phyloP scores from a whole-genome alignment of 2,797 vertebrate species.

The Darevskia mixta region DNA sequence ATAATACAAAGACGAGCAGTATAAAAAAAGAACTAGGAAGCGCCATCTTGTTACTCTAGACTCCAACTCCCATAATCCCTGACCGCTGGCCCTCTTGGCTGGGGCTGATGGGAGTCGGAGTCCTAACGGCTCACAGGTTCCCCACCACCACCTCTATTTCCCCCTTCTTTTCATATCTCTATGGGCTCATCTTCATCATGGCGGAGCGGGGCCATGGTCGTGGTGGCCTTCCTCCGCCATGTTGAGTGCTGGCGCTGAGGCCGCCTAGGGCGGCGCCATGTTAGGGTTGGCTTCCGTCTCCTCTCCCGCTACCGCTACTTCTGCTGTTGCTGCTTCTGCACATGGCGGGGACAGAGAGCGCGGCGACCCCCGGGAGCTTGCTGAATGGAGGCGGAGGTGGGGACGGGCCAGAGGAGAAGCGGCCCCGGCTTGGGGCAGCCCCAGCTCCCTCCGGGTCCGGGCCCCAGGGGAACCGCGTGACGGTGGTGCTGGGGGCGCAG shows the following conservation, averaged over 20 bases:
- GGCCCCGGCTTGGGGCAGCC: conserved; percentile 53
- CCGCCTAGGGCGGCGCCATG: background rate
- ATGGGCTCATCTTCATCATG: background rate
- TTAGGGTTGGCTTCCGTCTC: background rate
- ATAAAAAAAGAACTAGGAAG: background rate
- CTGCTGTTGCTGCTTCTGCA: background rate
- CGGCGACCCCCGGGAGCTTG: background rate
- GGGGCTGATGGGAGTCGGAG: background rate
- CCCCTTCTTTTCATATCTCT: background rate
- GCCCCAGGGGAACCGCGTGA: conserved; percentile 82
- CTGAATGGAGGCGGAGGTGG: conserved; percentile 71
- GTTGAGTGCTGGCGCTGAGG: background rate
- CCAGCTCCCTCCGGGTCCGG: conserved; percentile 46
- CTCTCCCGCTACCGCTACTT: too few species aligned
- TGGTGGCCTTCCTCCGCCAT: background rate
- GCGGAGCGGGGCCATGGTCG: too few species aligned
- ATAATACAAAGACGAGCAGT: background rate
- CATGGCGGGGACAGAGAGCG: conserved; percentile 77
- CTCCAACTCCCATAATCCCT: background rate
- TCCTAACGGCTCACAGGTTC: background rate
- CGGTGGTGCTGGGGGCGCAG: conserved; percentile 82
- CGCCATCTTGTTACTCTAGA: background rate
- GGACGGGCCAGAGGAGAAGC: conserved; percentile 80
- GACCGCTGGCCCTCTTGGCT: background rate
- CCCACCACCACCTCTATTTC: background rate